phyloP scores from a whole-genome alignment of 2,797 vertebrate species.

The Lerista edwardsae region DNA sequence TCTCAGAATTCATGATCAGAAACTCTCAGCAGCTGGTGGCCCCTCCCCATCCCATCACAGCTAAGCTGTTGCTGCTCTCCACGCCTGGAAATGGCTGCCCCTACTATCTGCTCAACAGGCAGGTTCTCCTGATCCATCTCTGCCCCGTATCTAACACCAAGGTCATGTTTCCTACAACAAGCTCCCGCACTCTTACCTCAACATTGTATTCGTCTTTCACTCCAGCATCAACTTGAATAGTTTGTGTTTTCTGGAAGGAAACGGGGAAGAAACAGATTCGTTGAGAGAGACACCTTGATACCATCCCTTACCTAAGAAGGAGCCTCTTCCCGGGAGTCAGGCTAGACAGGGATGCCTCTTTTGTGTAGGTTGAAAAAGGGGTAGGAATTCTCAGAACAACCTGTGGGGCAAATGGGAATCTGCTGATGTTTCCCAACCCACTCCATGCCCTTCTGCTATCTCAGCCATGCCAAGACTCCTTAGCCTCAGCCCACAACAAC shows the following conservation, averaged over 20 bases:
- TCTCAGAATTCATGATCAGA: background rate
- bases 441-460: too few relatives aligned
- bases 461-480: too few relatives aligned
- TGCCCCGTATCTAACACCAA: background rate
- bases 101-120: background rate
- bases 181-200: constrained; percentile 46
- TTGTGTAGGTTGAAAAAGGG: background rate
- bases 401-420: background rate
- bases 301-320: background rate
- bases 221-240: rapidly evolving
- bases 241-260: constrained; percentile 41
- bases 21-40: background rate
- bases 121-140: background rate
- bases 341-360: background rate
- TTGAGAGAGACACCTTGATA: rapidly evolving
- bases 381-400: background rate
- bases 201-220: constrained; percentile 37
- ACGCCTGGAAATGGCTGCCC: background rate
- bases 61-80: background rate
- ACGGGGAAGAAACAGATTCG: background rate
- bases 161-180: too few relatives aligned
- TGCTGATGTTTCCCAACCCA: too few relatives aligned
- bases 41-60: too few relatives aligned
- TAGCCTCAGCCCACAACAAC: too few relatives aligned
- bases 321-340: background rate